These are phyloP conservation scores for Rissa tridactyla DNA, from an alignment of 2,113 vertebrate genomes.

Conservation along the genomic window DNA sequence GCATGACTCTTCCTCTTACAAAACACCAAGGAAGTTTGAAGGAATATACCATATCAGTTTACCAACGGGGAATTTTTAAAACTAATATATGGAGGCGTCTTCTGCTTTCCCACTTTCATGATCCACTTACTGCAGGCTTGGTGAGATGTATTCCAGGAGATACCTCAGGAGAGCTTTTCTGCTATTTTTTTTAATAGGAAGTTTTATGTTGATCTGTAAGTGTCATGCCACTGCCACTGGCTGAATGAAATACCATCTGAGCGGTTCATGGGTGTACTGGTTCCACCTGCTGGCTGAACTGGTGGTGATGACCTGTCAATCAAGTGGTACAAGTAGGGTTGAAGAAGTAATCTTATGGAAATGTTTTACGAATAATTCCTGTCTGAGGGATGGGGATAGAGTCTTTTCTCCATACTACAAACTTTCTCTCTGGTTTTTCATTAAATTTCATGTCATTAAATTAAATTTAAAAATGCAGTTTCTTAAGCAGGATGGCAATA, in stretches of 20 bases:
- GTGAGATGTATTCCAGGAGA: not conserved
- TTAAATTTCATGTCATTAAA: not conserved
- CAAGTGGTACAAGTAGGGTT: not conserved
- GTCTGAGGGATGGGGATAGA: not conserved
- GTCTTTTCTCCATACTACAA: not conserved
- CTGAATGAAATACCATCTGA: not conserved
- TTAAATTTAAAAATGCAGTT: not conserved
- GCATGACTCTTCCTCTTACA: not conserved
- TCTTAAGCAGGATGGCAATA: not conserved
- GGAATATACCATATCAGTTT: not conserved
- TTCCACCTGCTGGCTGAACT: slow-evolving; percentile 51
- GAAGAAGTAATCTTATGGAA: not conserved
- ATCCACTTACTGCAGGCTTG: not conserved
- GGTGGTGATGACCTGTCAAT: not conserved
- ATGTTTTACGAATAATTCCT: not conserved
- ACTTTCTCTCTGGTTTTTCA: not conserved
- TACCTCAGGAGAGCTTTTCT: not conserved
- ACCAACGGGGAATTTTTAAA: not conserved
- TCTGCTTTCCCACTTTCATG: not conserved
- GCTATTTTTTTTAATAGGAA: not conserved
- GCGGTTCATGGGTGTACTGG: not conserved
- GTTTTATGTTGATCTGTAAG: not conserved
- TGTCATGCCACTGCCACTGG: not conserved
- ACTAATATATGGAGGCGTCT: not conserved
- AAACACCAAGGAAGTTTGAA: not conserved